These are phyloP conservation scores for Phrynocephalus versicolor DNA, from an alignment of 2,113 vertebrate species.

Conservation along the genomic window DNA sequence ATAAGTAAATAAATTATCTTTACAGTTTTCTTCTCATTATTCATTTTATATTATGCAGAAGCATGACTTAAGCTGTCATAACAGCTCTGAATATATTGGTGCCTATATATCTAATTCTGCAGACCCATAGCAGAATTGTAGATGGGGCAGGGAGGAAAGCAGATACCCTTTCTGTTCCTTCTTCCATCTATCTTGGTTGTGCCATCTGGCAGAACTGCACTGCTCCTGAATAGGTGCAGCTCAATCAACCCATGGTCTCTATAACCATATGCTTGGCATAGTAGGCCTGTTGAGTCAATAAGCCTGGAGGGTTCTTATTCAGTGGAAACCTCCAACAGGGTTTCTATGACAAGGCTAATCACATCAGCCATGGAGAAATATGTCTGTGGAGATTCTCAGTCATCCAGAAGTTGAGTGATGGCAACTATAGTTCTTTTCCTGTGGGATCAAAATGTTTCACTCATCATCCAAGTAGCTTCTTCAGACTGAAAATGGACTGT, in stretches of 20 bases:
- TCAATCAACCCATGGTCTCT: background rate
- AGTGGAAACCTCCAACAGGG: too few relatives aligned
- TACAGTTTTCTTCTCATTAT: conserved; percentile 25
- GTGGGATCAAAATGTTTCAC: too few relatives aligned
- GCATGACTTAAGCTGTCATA: conserved; percentile 67
- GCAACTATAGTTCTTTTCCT: too few relatives aligned
- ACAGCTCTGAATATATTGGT: conserved; percentile 55
- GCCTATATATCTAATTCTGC: conserved; percentile 36
- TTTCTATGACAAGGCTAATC: too few relatives aligned
- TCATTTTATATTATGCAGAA: conserved; percentile 14
- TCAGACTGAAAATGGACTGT: too few relatives aligned
- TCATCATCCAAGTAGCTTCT: too few relatives aligned
- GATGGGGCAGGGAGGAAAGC: background rate
- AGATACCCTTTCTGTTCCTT: background rate
- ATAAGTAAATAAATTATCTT: conserved; percentile 52
- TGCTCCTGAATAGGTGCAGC: background rate
- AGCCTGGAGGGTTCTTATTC: too few relatives aligned
- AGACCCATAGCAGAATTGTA: background rate
- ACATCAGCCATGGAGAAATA: too few relatives aligned
- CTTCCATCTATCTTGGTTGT: background rate
- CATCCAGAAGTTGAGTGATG: too few relatives aligned
- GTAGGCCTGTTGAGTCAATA: too few relatives aligned
- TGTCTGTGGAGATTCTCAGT: too few relatives aligned
- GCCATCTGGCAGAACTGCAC: background rate
- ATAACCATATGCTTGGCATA: too few relatives aligned